A percentile compares a stretch with the other conserved stretches of the same genome.
These are phyloP conservation scores for Corydoras sp. DNA, from an alignment of 2,113 vertebrate species.

Conservation along the genomic window DNA sequence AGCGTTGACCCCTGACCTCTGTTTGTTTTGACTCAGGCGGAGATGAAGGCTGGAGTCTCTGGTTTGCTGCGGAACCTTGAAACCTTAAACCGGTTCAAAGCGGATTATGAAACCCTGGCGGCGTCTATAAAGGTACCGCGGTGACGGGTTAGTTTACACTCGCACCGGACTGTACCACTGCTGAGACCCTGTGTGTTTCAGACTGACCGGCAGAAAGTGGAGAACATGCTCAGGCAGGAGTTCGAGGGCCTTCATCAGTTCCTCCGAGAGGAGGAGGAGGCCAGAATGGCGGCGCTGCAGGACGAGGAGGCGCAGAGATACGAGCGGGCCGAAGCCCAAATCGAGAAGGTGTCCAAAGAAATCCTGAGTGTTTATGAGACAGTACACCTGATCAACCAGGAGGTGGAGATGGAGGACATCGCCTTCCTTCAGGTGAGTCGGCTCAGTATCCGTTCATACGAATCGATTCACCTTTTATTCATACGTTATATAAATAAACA, in stretches of 20 bases:
- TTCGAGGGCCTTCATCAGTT: slow-evolving; percentile 33
- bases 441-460: no score
- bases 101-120: not conserved
- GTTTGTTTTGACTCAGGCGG: slow-evolving; percentile 2
- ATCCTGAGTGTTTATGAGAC: slow-evolving; percentile 15
- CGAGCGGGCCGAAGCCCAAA: not conserved
- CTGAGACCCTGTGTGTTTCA: slow-evolving; percentile 8
- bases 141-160: not conserved
- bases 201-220: not conserved
- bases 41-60: not conserved
- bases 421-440: slow-evolving; percentile 27
- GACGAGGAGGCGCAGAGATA: slow-evolving; percentile 6
- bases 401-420: slow-evolving; percentile 21
- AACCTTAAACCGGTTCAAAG: slow-evolving; percentile 3
- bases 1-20: no score
- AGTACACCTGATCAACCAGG: slow-evolving; percentile 9
- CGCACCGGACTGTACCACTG: not conserved
- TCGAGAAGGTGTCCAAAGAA: not conserved
- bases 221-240: slow-evolving; percentile 25
- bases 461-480: no score
- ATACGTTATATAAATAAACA: no score
- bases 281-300: not conserved
- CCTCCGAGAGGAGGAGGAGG: slow-evolving; percentile 28
- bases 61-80: slow-evolving; percentile 2
- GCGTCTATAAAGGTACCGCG: slow-evolving; percentile 4